Percentiles rank a stretch among this genome's conserved stretches.
These are phyloP conservation scores for Tachypleus tridentatus DNA, from an alignment of 1,140 invertebrate species.

Conservation along the genomic window DNA sequence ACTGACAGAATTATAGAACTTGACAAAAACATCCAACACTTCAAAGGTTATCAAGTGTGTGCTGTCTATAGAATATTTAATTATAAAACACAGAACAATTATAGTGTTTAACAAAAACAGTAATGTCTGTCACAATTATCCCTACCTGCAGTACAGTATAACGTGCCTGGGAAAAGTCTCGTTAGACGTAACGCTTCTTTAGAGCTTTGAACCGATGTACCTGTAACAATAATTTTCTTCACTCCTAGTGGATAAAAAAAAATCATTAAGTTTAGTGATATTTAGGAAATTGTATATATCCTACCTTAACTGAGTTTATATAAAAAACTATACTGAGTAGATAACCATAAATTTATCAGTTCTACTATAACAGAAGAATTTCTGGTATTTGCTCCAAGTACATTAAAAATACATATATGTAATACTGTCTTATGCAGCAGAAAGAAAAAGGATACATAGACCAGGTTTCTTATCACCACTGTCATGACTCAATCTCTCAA, in stretches of 20 bases:
- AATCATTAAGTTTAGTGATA: not conserved
- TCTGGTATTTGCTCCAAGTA: not conserved
- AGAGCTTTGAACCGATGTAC: constrained; percentile 71
- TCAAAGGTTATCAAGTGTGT: no score
- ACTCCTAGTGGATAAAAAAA: constrained; percentile 49
- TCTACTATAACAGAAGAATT: not conserved
- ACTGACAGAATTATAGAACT: not conserved
- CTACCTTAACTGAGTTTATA: no score
- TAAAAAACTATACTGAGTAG: not conserved
- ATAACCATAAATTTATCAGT: not conserved
- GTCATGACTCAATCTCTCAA: no score
- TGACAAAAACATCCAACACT: no score
- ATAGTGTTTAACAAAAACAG: no score
- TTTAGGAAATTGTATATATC: no score
- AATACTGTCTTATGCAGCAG: no score
- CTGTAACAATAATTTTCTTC: constrained; percentile 87
- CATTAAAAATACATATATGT: no score
- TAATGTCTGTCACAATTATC: not conserved
- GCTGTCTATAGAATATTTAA: no score
- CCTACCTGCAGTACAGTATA: constrained; percentile 82
- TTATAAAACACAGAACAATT: no score
- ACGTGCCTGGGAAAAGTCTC: constrained; percentile 35
- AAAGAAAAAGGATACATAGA: no score
- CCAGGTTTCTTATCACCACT: no score
- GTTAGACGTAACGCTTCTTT: constrained; percentile 80